Percentiles rank a stretch among this genome's conserved stretches.
Conservation (phyloP, 2,888 invertebrate species). For the Aphodius granarius region DNA sequence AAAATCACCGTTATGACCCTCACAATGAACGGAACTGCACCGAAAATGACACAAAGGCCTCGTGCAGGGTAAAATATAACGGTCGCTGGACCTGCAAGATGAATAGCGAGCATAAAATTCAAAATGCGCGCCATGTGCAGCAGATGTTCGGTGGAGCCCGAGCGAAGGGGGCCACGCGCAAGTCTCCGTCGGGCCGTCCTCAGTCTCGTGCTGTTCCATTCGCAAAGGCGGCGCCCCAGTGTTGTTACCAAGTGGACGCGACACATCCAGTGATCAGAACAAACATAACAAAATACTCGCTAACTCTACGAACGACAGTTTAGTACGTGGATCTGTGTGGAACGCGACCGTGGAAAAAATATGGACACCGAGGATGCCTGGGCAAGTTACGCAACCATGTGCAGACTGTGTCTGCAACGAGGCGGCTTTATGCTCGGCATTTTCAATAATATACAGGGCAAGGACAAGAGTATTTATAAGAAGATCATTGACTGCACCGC, state of each 20-base stretch:
- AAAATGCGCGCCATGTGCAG: slow-evolving; percentile 30
- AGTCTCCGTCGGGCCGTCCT: slow-evolving; percentile 50
- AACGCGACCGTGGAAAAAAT: slow-evolving; percentile 2
- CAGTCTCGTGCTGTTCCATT: slow-evolving; percentile 58
- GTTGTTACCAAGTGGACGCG: slow-evolving; percentile 29
- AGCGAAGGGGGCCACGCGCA: slow-evolving; percentile 52
- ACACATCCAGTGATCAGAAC: slow-evolving; percentile 38
- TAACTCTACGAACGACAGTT: slow-evolving; percentile 26
- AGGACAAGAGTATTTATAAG: slow-evolving; percentile 53
- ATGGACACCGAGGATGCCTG: slow-evolving; percentile 49
- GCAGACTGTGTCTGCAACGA: slow-evolving; percentile 67
- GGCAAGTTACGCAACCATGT: slow-evolving; percentile 64
- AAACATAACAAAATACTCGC: slow-evolving; percentile 28
- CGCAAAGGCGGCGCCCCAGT: slow-evolving; percentile 59
- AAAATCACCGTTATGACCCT: background rate
- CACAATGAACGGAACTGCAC: background rate
- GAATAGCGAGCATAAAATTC: background rate
- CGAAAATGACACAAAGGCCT: background rate
- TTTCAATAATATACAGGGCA: slow-evolving; percentile 59
- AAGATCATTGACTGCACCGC: slow-evolving; percentile 55
- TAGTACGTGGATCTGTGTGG: slow-evolving; percentile 10
- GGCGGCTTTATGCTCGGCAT: slow-evolving; percentile 66
- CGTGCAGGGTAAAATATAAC: background rate
- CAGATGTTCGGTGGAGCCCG: slow-evolving; percentile 43
- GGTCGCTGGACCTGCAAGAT: background rate